A percentile compares a stretch with the other conserved stretches of the same genome.
Evolutionary conservation across 2,797 vertebrate genomes (phyloP).

Genomic region (Botia almorhae): DNA sequence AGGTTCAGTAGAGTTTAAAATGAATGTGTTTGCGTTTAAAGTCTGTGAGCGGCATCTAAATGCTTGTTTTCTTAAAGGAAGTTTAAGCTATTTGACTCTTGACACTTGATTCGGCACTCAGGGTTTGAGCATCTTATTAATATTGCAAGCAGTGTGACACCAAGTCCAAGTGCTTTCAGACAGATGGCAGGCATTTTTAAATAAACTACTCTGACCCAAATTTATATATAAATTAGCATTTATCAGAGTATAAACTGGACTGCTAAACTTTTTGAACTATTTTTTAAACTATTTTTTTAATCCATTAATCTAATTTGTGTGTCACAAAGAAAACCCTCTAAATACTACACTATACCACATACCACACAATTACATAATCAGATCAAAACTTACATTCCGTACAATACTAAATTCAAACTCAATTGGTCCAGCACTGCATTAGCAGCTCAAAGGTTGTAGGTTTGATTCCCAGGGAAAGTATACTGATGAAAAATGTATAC

Average conservation of each 20-base stretch:
- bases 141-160: background rate
- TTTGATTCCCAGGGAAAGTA: too few relatives aligned
- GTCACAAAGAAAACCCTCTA: too few relatives aligned
- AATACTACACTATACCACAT: too few relatives aligned
- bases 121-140: background rate
- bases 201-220: background rate
- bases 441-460: too few relatives aligned
- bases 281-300: too few relatives aligned
- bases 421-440: too few relatives aligned
- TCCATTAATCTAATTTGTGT: too few relatives aligned
- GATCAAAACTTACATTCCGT: too few relatives aligned
- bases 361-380: too few relatives aligned
- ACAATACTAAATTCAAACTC: too few relatives aligned
- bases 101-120: background rate
- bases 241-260: background rate
- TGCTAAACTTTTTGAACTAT: too few relatives aligned
- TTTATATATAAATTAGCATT: background rate
- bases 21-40: background rate
- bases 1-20: background rate
- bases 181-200: background rate
- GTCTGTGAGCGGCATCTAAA: background rate
- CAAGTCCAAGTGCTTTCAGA: background rate
- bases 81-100: background rate
- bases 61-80: background rate
- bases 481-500: too few relatives aligned